Percentiles rank a stretch among this genome's conserved stretches.
Evolutionary conservation across 2,888 invertebrate species (phyloP).

Genomic region (Athalia rosae): DNA sequence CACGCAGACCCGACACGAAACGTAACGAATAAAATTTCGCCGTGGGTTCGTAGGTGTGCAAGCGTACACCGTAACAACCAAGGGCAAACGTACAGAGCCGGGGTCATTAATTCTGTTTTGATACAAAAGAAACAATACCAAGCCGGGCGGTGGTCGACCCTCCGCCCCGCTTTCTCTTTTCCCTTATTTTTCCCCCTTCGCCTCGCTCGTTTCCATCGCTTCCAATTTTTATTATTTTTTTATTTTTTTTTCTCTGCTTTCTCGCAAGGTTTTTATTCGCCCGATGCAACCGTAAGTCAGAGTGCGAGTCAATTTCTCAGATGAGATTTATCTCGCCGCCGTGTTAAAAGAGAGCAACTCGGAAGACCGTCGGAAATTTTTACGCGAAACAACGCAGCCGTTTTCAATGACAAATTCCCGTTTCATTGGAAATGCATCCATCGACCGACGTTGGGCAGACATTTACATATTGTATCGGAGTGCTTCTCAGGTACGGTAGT

Average conservation of each 20-base stretch:
- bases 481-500: too few relatives aligned
- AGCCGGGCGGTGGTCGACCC: conserved; percentile 22
- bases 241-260: not conserved
- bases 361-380: too few relatives aligned
- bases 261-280: conserved; percentile 1
- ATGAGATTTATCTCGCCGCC: too few relatives aligned
- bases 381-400: too few relatives aligned
- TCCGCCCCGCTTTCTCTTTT: not conserved
- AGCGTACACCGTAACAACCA: conserved; percentile 5
- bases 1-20: not conserved
- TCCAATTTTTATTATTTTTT: conserved; percentile 4
- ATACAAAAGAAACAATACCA: conserved; percentile 37
- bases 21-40: not conserved
- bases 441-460: too few relatives aligned
- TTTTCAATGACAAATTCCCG: too few relatives aligned
- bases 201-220: not conserved
- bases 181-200: not conserved
- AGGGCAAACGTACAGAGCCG: not conserved
- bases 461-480: too few relatives aligned
- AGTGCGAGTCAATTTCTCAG: conserved; percentile 21
- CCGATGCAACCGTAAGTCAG: not conserved
- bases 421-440: too few relatives aligned
- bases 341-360: too few relatives aligned
- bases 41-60: not conserved
- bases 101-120: conserved; percentile 40